Conservation (phyloP, 1,140 invertebrate species). For the Penaeus indicus region DNA sequence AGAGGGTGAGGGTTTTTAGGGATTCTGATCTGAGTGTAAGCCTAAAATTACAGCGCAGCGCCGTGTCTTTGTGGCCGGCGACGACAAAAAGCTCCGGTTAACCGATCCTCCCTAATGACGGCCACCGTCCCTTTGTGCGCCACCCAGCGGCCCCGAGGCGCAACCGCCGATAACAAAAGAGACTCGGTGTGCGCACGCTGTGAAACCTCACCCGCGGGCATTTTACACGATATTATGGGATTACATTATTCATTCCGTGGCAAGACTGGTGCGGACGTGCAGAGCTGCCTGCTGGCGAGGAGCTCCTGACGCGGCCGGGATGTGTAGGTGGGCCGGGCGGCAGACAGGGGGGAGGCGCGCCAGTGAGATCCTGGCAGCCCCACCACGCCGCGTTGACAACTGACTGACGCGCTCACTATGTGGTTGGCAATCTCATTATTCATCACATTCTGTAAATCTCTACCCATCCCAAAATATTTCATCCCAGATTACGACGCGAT, state of each 20-base stretch:
- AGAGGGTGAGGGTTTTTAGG: not conserved
- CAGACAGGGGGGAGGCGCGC: not conserved
- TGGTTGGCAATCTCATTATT: conserved; percentile 63
- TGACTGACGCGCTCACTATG: conserved; percentile 62
- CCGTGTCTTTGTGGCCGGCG: conserved; percentile 18
- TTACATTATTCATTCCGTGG: conserved; percentile 43
- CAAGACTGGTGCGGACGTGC: not conserved
- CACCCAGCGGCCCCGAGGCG: conserved; percentile 20
- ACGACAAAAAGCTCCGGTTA: conserved; percentile 40
- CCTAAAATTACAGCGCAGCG: conserved; percentile 23
- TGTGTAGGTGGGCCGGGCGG: conserved; percentile 17
- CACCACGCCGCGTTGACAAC: conserved; percentile 48
- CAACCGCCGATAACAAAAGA: conserved; percentile 43
- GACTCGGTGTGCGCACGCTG: conserved; percentile 31
- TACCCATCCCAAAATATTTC: conserved; percentile 47
- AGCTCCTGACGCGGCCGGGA: not conserved
- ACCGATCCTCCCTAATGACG: conserved; percentile 49
- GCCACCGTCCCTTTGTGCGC: conserved; percentile 31
- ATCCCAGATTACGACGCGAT: not conserved
- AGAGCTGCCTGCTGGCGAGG: conserved; percentile 1
- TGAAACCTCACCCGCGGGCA: conserved; percentile 32
- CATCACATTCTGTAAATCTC: conserved; percentile 33
- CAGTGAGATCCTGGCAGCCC: conserved; percentile 7
- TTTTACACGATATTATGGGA: conserved; percentile 41
- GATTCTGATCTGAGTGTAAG: conserved; percentile 17